Percentiles rank a stretch among this genome's conserved stretches.
These are phyloP conservation scores for Dicyrtoma fusca DNA, from an alignment of 2,888 invertebrate species.

Conservation along the genomic window DNA sequence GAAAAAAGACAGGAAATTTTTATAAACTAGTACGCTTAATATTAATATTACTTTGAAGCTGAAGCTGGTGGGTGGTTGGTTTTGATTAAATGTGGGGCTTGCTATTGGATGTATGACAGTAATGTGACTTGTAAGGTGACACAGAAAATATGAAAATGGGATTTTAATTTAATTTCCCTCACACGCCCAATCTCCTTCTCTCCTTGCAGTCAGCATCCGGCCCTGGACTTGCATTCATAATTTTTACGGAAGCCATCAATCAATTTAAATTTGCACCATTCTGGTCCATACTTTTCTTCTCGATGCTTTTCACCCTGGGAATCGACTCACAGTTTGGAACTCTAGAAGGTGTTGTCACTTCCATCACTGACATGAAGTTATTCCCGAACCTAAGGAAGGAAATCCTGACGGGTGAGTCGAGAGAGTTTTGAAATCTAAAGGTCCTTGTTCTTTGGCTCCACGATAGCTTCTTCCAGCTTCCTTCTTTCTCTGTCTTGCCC, in stretches of 20 bases:
- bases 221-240: constrained; percentile 93
- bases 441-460: background rate
- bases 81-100: no score
- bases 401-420: constrained; percentile 72
- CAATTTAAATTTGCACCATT: constrained; percentile 95
- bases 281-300: constrained; percentile 94
- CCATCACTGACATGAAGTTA: constrained; percentile 91
- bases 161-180: no score
- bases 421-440: background rate
- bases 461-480: background rate
- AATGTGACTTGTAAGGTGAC: no score
- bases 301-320: constrained; percentile 94
- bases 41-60: no score
- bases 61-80: no score
- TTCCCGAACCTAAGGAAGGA: constrained; percentile 90
- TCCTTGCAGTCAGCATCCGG: constrained; percentile 86
- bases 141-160: no score
- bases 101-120: no score
- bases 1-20: no score
- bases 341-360: constrained; percentile 91
- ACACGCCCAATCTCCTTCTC: no score
- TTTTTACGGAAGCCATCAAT: constrained; percentile 97
- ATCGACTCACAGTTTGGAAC: constrained; percentile 93
- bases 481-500: background rate
- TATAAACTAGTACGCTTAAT: no score